Percentiles rank a stretch among this genome's conserved stretches.
These are phyloP conservation scores for Carcina quercana DNA, from an alignment of 2,888 invertebrate species.

Conservation along the genomic window DNA sequence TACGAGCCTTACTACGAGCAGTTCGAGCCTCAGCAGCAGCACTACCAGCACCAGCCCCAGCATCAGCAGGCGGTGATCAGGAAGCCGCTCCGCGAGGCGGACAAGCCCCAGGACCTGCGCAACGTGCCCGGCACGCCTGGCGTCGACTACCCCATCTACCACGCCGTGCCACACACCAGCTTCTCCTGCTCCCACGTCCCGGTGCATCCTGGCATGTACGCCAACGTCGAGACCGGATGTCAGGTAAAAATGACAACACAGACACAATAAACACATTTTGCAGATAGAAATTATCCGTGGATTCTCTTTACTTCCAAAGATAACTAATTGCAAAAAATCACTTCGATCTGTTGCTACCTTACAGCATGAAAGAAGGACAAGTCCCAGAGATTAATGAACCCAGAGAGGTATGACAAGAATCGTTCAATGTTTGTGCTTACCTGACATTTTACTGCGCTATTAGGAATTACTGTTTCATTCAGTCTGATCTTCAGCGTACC, in stretches of 20 bases:
- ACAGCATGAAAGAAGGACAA: not conserved
- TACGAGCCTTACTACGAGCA: slow-evolving; percentile 45
- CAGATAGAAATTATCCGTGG: too few relatives aligned
- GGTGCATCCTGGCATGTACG: slow-evolving; percentile 89
- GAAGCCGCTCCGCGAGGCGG: slow-evolving; percentile 70
- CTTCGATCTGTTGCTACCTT: too few relatives aligned
- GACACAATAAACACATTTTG: too few relatives aligned
- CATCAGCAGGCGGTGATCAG: slow-evolving; percentile 44
- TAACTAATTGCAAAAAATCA: too few relatives aligned
- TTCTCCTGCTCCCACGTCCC: slow-evolving; percentile 88
- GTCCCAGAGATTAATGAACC: too few relatives aligned
- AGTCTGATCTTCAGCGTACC: too few relatives aligned
- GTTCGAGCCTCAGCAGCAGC: slow-evolving; percentile 43
- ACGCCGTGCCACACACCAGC: slow-evolving; percentile 83
- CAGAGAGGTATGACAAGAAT: too few relatives aligned
- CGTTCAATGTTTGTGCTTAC: too few relatives aligned
- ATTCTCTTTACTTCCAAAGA: not conserved
- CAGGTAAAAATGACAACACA: slow-evolving; percentile 76
- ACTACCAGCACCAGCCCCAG: slow-evolving; percentile 43
- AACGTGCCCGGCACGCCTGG: slow-evolving; percentile 88
- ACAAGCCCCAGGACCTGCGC: slow-evolving; percentile 82
- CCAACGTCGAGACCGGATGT: slow-evolving; percentile 91
- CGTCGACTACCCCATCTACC: slow-evolving; percentile 87
- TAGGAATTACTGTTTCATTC: too few relatives aligned
- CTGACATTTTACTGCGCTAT: too few relatives aligned